Conservation (phyloP, 2,888 invertebrate species). For the Andrena flavipes region DNA sequence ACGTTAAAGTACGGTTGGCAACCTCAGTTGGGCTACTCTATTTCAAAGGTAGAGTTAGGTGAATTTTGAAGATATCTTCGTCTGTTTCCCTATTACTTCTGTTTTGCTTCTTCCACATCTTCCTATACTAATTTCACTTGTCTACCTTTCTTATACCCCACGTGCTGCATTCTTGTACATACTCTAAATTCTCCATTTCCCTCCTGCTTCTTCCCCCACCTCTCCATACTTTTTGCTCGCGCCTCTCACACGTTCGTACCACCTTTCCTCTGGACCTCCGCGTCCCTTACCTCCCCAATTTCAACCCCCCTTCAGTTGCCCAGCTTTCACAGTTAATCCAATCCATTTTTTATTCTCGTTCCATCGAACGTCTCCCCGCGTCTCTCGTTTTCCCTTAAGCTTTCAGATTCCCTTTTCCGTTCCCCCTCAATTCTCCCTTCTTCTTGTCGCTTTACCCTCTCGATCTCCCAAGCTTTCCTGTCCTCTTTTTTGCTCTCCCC, state of each 20-base stretch:
- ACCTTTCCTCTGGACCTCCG: not conserved
- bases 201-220: too few relatives aligned
- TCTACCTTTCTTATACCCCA: too few relatives aligned
- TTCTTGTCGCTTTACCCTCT: constrained; percentile 9
- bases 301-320: not conserved
- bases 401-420: not conserved
- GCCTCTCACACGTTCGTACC: not conserved
- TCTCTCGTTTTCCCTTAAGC: not conserved
- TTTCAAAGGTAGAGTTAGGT: too few relatives aligned
- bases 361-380: not conserved
- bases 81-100: too few relatives aligned
- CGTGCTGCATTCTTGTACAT: too few relatives aligned
- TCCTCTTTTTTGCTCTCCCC: constrained; percentile 36
- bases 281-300: not conserved
- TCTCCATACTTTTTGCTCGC: too few relatives aligned
- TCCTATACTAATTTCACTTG: too few relatives aligned
- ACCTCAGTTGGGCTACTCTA: too few relatives aligned
- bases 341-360: constrained; percentile 1
- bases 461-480: constrained; percentile 18
- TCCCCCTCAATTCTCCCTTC: not conserved
- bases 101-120: too few relatives aligned
- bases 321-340: not conserved
- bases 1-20: too few relatives aligned
- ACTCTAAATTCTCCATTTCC: too few relatives aligned
- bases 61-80: too few relatives aligned